Base-by-base conservation (phyloP, 2,113 vertebrate genomes). In the Coracopsis vasa region DNA sequence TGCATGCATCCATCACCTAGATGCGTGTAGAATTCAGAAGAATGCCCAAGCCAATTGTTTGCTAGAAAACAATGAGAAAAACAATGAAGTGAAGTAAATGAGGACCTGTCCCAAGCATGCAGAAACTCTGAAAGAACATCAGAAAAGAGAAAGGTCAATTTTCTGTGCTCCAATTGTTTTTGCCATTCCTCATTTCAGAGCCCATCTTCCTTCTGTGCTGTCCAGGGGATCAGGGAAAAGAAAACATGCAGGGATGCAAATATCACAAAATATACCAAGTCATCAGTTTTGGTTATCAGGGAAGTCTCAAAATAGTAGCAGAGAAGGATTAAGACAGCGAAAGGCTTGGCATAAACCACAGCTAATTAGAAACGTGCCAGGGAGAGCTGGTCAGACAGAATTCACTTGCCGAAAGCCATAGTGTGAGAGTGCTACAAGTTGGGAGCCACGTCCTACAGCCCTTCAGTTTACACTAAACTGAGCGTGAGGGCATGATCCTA, bases 271-370 rank as follows among this genome's bases (percentile, higher is more conserved):
- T 15, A 20, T 21, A 80, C 47, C 95, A 64, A 10, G 65, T 78
- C 65, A n/a, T 51, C 47, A 66, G 48, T 16, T 70, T 35, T 53
- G 75, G 13, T 79, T 72, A 80, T 19, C 54, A 39, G 39, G 37
- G 44, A 85, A 53, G 14, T 16, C 88, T 54, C 94, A 56, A 47
- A 85, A 81, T 7, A 60, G 51, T 5, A n/a, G 35, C 65, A 77
- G 27, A 35, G 61, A n/a, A 90, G 72, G 33, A 79, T 29, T 62
- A 44, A 86, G 70, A 45, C 2, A 53, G 42, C 35, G 6, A 48
- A 80, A 93, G 42, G 29, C 60, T 66, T 80, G 82, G 53, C 61
- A 85, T 54, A 94, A 94, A 74, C 62, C 56, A 72, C 66, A 95
- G 83, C 51, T 92, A 70, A 90, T 96, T 66, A 77, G 78, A 85